These are phyloP conservation scores for Venusia cambrica DNA, from an alignment of 2,888 invertebrate species.

Conservation along the genomic window DNA sequence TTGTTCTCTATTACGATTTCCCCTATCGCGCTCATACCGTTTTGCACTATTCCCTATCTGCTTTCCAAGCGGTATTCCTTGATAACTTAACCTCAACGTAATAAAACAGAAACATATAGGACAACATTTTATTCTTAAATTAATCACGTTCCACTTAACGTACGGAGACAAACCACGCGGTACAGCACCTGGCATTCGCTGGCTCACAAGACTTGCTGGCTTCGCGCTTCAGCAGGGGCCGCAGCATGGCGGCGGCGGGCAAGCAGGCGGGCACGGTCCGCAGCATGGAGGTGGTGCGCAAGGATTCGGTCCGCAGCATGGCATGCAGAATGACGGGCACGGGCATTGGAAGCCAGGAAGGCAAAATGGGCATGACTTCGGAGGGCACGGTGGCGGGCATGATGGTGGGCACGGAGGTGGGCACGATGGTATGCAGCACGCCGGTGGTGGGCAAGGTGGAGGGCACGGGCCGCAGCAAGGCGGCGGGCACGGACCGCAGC, in stretches of 20 bases:
- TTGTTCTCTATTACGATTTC: too few relatives aligned
- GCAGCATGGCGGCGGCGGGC: slow-evolving; percentile 25
- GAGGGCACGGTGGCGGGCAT: slow-evolving; percentile 28
- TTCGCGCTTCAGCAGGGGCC: slow-evolving; percentile 24
- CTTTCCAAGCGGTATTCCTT: too few relatives aligned
- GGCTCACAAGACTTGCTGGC: slow-evolving; percentile 13
- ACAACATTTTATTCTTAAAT: slow-evolving; percentile 34
- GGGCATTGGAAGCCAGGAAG: too few relatives aligned
- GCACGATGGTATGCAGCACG: slow-evolving; percentile 2
- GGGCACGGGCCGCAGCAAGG: slow-evolving; percentile 17
- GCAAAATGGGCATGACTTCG: slow-evolving; percentile 16
- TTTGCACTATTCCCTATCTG: too few relatives aligned
- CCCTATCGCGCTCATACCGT: too few relatives aligned
- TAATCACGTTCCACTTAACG: slow-evolving; percentile 28
- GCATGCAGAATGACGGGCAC: slow-evolving; percentile 19
- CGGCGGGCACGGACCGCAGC: slow-evolving; percentile 20
- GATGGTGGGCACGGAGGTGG: slow-evolving; percentile 7
- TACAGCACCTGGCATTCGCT: slow-evolving; percentile 11
- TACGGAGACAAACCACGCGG: slow-evolving; percentile 23
- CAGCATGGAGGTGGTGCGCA: slow-evolving; percentile 9
- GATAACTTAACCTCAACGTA: not conserved
- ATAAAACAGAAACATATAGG: slow-evolving; percentile 8
- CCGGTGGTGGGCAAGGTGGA: slow-evolving; percentile 3
- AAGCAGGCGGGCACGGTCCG: slow-evolving; percentile 5
- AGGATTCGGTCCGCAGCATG: slow-evolving; percentile 15